Conservation (phyloP, 2,113 vertebrate genomes). For the Chionodraco myersi region DNA sequence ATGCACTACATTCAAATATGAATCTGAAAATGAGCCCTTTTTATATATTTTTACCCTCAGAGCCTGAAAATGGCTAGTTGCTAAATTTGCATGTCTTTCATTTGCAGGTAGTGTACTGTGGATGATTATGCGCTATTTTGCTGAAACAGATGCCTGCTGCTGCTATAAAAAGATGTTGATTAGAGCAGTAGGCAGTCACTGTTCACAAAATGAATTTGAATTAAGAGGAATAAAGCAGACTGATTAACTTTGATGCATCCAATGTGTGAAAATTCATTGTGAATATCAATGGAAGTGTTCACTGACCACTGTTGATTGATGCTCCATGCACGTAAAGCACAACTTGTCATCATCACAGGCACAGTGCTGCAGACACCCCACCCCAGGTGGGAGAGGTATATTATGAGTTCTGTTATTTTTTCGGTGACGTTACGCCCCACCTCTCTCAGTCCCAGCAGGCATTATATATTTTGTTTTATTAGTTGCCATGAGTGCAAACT, state of each 20-base stretch:
- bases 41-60: too few relatives aligned
- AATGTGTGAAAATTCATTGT: background rate
- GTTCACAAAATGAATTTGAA: background rate
- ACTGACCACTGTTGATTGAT: background rate
- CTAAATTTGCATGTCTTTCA: background rate
- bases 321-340: too few relatives aligned
- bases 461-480: background rate
- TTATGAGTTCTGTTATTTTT: background rate
- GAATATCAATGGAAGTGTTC: background rate
- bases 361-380: background rate
- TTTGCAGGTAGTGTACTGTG: background rate
- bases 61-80: background rate
- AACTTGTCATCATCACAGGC: background rate
- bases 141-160: background rate
- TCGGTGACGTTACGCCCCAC: background rate
- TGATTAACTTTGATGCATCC: background rate
- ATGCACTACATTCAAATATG: too few relatives aligned
- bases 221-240: background rate
- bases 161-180: background rate
- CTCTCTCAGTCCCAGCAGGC: background rate
- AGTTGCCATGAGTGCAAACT: background rate
- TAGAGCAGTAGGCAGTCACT: background rate
- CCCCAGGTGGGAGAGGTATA: background rate
- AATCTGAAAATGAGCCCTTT: too few relatives aligned
- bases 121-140: background rate